A percentile compares a stretch with the other conserved stretches of the same genome.
These are phyloP conservation scores for Pogonus chalceus DNA, from an alignment of 1,140 invertebrate species.

Conservation along the genomic window DNA sequence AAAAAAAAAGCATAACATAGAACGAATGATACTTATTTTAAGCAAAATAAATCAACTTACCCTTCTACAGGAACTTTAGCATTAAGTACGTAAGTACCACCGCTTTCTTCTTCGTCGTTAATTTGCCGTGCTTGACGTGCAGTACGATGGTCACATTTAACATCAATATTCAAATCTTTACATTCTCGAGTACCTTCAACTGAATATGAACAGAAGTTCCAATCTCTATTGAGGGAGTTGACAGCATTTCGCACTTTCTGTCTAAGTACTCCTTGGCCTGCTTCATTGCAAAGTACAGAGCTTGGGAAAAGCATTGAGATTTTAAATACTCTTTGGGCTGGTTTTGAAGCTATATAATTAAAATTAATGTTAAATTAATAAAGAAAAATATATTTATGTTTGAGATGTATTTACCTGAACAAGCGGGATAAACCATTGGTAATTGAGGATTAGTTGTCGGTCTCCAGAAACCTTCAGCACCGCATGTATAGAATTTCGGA, in stretches of 20 bases:
- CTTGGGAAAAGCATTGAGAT: slow-evolving; percentile 89
- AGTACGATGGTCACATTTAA: slow-evolving; percentile 74
- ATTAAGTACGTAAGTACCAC: slow-evolving; percentile 66
- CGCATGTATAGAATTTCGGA: slow-evolving; percentile 92
- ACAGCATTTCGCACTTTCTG: slow-evolving; percentile 80
- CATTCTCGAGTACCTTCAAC: slow-evolving; percentile 74
- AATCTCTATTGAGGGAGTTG: slow-evolving; percentile 80
- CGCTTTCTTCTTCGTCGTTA: slow-evolving; percentile 51
- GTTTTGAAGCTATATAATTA: slow-evolving; percentile 52
- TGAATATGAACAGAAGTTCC: slow-evolving; percentile 87
- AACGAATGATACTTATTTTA: no score
- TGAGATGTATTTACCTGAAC: slow-evolving; percentile 65
- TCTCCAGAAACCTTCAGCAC: slow-evolving; percentile 91
- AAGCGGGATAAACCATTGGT: slow-evolving; percentile 80
- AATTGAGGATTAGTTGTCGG: slow-evolving; percentile 69
- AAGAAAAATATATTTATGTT: slow-evolving; percentile 8
- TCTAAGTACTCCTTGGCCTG: slow-evolving; percentile 80
- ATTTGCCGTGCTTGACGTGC: slow-evolving; percentile 50
- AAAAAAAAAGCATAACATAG: no score
- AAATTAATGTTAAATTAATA: slow-evolving; percentile 16
- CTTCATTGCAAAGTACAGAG: slow-evolving; percentile 86
- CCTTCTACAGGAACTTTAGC: slow-evolving; percentile 70
- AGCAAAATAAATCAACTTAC: no score
- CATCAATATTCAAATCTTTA: slow-evolving; percentile 78
- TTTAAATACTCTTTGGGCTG: slow-evolving; percentile 85